Percentiles rank a stretch among this genome's conserved stretches.
Conservation (phyloP, 1,140 invertebrate genomes). For the Probaryconus sp. region DNA sequence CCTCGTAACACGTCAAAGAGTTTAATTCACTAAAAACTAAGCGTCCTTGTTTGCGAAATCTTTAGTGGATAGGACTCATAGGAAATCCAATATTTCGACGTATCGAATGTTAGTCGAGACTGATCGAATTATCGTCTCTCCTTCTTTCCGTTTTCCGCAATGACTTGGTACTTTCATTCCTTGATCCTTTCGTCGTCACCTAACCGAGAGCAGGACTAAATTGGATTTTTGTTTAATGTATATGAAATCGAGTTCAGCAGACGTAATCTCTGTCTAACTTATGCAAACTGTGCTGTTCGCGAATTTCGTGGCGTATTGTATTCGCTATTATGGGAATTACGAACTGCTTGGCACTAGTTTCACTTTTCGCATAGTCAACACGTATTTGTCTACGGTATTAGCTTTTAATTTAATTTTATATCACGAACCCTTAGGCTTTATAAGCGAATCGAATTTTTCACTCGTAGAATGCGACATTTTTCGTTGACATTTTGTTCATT, state of each 20-base stretch:
- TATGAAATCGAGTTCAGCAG: constrained; percentile 58
- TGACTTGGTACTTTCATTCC: constrained; percentile 30
- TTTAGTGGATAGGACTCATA: constrained; percentile 57
- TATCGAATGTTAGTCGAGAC: constrained; percentile 64
- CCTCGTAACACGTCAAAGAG: no score
- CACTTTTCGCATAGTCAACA: not conserved
- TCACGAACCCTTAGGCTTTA: no score
- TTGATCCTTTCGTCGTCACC: constrained; percentile 43
- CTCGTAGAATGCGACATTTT: no score
- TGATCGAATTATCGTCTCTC: constrained; percentile 63
- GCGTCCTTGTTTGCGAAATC: constrained; percentile 9
- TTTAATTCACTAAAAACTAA: no score
- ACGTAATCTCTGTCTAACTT: constrained; percentile 31
- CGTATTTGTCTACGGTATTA: no score
- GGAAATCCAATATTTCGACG: constrained; percentile 56
- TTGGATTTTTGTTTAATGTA: constrained; percentile 66
- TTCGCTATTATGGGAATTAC: not conserved
- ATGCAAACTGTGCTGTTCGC: constrained; percentile 13
- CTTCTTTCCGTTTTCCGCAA: constrained; percentile 39
- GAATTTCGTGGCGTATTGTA: constrained; percentile 12
- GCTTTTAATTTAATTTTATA: no score
- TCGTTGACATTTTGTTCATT: no score
- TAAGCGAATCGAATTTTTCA: no score
- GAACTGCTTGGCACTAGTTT: not conserved
- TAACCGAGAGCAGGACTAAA: constrained; percentile 53